These are phyloP conservation scores for Papilio protenor DNA, from an alignment of 2,888 invertebrate genomes.

Conservation along the genomic window DNA sequence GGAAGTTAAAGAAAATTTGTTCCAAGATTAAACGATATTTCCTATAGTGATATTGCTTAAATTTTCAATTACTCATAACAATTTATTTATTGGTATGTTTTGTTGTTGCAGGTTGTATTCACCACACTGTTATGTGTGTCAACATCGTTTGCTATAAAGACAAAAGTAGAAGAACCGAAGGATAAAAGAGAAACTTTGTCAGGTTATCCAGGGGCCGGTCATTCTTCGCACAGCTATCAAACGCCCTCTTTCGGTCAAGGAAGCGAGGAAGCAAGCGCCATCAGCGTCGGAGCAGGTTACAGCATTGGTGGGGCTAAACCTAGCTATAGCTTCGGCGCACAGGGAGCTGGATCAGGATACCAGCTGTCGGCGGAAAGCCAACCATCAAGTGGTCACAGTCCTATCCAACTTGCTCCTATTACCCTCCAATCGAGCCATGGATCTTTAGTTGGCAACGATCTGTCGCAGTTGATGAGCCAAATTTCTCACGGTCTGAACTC, in stretches of 20 bases:
- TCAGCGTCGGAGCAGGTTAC: conserved; percentile 79
- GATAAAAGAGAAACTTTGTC: conserved; percentile 74
- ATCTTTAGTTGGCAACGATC: conserved; percentile 62
- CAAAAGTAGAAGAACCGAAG: conserved; percentile 69
- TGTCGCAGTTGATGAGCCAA: conserved; percentile 76
- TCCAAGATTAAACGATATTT: conserved; percentile 16
- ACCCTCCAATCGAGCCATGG: conserved; percentile 69
- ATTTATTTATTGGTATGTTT: conserved; percentile 49
- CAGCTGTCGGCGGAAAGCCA: conserved; percentile 64
- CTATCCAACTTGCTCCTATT: conserved; percentile 71
- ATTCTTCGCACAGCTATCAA: conserved; percentile 55
- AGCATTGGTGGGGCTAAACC: conserved; percentile 77
- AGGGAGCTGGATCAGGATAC: conserved; percentile 60
- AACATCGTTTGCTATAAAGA: conserved; percentile 67
- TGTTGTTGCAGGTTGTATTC: conserved; percentile 70
- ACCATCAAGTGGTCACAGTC: conserved; percentile 64
- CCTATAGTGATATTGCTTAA: conserved; percentile 15
- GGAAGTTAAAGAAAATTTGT: conserved; percentile 53
- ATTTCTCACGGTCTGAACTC: conserved; percentile 70
- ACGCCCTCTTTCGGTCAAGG: conserved; percentile 59
- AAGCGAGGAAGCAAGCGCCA: conserved; percentile 69
- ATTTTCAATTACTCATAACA: conserved; percentile 20
- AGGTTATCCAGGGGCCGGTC: conserved; percentile 62
- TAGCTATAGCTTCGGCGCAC: conserved; percentile 63
- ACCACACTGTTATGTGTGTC: conserved; percentile 70